Evolutionary conservation across 2,888 invertebrate species (phyloP).

Genomic region (Siphonodentalium dalli): DNA sequence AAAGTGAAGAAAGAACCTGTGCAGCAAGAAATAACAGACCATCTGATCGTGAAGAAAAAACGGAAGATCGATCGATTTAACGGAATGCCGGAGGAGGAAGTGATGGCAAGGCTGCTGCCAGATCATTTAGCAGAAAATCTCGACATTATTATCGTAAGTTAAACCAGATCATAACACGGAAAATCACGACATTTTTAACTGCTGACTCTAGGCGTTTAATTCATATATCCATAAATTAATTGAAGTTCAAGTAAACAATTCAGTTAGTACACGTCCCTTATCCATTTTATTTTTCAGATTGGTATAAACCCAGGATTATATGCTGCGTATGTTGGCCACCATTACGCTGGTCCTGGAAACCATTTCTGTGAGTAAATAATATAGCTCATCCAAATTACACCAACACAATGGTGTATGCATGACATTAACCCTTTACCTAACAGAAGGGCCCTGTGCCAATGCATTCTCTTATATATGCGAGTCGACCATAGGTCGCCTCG

Average conservation of each 20-base stretch:
- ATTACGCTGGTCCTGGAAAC: conserved; percentile 98
- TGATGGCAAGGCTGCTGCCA: conserved; percentile 88
- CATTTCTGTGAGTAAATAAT: conserved; percentile 84
- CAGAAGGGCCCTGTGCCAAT: too few species aligned
- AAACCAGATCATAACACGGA: too few species aligned
- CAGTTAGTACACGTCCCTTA: too few species aligned
- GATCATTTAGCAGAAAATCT: conserved; percentile 92
- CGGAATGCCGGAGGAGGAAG: conserved; percentile 90
- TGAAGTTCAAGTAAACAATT: too few species aligned
- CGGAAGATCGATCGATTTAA: conserved; percentile 62
- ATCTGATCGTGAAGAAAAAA: conserved; percentile 73
- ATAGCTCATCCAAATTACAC: too few species aligned
- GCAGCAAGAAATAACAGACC: conserved; percentile 63
- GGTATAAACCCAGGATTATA: conserved; percentile 97
- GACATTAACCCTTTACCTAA: too few species aligned
- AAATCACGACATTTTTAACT: not conserved
- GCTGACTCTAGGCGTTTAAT: too few species aligned
- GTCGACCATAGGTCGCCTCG: too few species aligned
- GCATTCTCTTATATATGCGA: too few species aligned
- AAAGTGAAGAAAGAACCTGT: conserved; percentile 36
- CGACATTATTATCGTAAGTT: conserved; percentile 97
- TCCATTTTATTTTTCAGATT: conserved; percentile 74
- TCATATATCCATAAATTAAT: too few species aligned
- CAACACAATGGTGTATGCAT: too few species aligned
- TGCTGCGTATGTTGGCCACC: conserved; percentile 97